Base-by-base conservation (phyloP, 2,113 vertebrate species). In the Toxotes chatareus region DNA sequence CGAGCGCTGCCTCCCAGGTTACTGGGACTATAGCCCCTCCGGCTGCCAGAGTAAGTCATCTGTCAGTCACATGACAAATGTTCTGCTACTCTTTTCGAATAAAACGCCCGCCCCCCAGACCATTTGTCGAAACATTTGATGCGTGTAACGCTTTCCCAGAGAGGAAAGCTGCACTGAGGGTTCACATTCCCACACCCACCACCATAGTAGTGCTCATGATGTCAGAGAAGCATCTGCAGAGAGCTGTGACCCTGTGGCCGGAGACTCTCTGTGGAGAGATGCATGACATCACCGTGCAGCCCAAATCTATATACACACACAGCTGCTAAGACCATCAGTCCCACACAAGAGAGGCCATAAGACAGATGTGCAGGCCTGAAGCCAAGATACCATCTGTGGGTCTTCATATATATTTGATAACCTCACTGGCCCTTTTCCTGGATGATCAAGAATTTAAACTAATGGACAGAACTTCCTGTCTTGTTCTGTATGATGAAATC, bases 21-120 rank as follows among this genome's bases (percentile, higher is more conserved):
- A 91, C 92, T 96, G 96, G 96, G 93, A 96, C 73, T 96, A 96
- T 59, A 88, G 92, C 60, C 55, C 89, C 2, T 82, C 88, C 13
- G 96, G 96, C 75, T 96, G 96, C 87, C 93, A 92, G 87, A 95
- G 96, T 96, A 81, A 93, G 96, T 93, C 63, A 56, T 47, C 21
- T n/a, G 13, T 61, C 34, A 13, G 0, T 70, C 63, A 77, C 31
- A 40, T 34, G 7, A 34, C 60, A 38, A 44, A 87, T 72, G 56
- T 71, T 73, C 63, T 62, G 55, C 4, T 19, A 6, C 12, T 51
- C 73, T 73, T 27, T n/a, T 31, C 67, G 46, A 70, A 59, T 62
- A 32, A 57, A 73, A 57, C 4, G 2, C 9, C n/a, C 59, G 1
- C 27, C 27, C 27, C 27, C 36, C 23, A 31, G 36, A 76, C 13